Evolutionary conservation across 53 echinoderm and acorn worm genomes (phyloP).

Genomic region (Zoroaster sp.): DNA sequence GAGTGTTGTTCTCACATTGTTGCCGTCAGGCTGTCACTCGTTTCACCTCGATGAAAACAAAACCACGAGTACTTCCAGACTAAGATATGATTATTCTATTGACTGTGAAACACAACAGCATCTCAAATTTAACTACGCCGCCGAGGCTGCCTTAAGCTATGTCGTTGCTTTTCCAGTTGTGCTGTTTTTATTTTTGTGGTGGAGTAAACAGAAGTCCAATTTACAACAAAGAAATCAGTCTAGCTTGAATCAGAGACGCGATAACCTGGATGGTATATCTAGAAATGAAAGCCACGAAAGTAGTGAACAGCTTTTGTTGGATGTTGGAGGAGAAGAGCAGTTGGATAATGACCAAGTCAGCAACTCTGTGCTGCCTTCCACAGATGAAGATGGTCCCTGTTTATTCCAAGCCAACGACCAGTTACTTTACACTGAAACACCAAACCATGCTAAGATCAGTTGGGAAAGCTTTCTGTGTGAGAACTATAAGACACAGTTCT

Average conservation of each 20-base stretch:
- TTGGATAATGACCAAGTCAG: neutral
- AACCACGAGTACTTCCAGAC: neutral
- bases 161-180: slow-evolving; percentile 56
- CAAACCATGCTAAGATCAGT: neutral
- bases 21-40: slow-evolving; percentile 54
- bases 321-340: too few species aligned
- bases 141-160: slow-evolving; percentile 45
- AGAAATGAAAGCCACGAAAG: too few species aligned
- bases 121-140: neutral
- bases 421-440: neutral
- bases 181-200: slow-evolving; percentile 53
- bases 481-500: slow-evolving; percentile 43
- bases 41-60: slow-evolving; percentile 50
- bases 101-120: slow-evolving; percentile 40
- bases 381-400: neutral
- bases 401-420: neutral
- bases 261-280: neutral
- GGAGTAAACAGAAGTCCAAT: neutral
- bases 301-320: too few species aligned
- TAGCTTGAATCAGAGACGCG: neutral
- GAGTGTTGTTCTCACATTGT: slow-evolving; percentile 40
- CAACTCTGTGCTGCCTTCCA: too few species aligned
- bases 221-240: too few species aligned
- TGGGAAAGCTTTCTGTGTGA: slow-evolving; percentile 51
- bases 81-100: slow-evolving; percentile 62